Evolutionary conservation across 37 sponge, comb jelly and placozoan species (phyloP).

Genomic region (Cliona cf. orientalis): DNA sequence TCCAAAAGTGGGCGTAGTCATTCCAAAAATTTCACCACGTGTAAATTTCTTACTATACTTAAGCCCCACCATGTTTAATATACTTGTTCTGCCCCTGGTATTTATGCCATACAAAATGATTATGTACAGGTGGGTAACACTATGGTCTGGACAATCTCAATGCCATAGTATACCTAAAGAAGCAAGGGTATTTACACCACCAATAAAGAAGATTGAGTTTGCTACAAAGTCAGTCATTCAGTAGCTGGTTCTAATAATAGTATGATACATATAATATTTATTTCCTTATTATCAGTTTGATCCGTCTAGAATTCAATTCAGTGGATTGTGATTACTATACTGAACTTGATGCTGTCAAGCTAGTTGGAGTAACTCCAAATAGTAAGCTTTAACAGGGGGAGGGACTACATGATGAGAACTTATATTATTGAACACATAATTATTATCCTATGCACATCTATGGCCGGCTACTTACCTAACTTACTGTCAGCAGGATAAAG

Average conservation of each 20-base stretch:
- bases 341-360: conserved; percentile 74
- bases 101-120: too few species aligned
- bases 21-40: too few species aligned
- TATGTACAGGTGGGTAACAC: conserved; percentile 60
- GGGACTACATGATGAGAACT: too few species aligned
- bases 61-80: too few species aligned
- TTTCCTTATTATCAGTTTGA: conserved; percentile 19
- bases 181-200: conserved; percentile 51
- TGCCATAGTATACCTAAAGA: conserved; percentile 8
- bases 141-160: conserved; percentile 73
- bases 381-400: not conserved
- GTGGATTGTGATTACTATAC: conserved; percentile 70
- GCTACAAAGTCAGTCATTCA: conserved; percentile 65
- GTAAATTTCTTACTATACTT: too few species aligned
- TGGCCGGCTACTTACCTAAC: not conserved
- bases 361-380: conserved; percentile 35
- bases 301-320: conserved; percentile 77
- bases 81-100: too few species aligned
- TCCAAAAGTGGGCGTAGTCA: too few species aligned
- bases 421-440: not conserved
- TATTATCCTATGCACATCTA: not conserved
- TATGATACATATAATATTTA: not conserved
- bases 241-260: not conserved
- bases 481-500: too few species aligned
- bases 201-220: conserved; percentile 71